phyloP scores from a whole-genome alignment of 2,113 vertebrate species.

The Prolemur simus region DNA sequence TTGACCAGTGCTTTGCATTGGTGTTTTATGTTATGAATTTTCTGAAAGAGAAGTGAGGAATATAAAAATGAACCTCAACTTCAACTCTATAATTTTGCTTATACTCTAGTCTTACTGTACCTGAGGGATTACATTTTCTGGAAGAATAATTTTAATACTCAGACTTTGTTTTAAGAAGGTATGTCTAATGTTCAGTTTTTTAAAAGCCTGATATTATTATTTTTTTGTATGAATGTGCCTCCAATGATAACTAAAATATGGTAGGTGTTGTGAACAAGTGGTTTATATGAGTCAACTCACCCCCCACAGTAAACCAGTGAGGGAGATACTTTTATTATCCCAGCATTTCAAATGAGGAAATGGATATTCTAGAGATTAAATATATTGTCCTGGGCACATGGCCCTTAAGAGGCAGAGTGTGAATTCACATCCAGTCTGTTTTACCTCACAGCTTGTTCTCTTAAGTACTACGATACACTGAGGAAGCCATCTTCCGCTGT shows the following conservation, averaged over 20 bases:
- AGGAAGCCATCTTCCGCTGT: background rate
- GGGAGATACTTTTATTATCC: background rate
- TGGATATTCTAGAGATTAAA: background rate
- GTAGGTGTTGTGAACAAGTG: background rate
- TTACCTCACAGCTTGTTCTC: background rate
- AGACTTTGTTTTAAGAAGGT: conserved; percentile 5
- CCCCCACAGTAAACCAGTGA: background rate
- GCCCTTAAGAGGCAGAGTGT: background rate
- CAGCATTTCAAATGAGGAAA: conserved; percentile 16
- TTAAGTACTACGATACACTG: background rate
- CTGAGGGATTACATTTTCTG: background rate
- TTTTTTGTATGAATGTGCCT: background rate
- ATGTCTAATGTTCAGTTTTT: background rate
- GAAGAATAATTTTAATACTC: background rate
- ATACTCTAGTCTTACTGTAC: background rate
- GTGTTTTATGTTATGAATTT: background rate
- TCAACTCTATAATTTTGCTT: conserved; percentile 25
- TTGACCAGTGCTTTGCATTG: background rate
- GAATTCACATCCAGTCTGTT: background rate
- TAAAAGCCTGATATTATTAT: background rate
- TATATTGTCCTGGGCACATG: background rate
- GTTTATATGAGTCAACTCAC: background rate
- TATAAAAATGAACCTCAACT: conserved; percentile 15
- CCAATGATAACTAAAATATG: background rate
- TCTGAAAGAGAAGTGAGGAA: background rate